A percentile compares a stretch with the other conserved stretches of the same genome.
These are phyloP conservation scores for Tringa solitaria DNA, from an alignment of 2,113 vertebrate genomes.

Conservation along the genomic window DNA sequence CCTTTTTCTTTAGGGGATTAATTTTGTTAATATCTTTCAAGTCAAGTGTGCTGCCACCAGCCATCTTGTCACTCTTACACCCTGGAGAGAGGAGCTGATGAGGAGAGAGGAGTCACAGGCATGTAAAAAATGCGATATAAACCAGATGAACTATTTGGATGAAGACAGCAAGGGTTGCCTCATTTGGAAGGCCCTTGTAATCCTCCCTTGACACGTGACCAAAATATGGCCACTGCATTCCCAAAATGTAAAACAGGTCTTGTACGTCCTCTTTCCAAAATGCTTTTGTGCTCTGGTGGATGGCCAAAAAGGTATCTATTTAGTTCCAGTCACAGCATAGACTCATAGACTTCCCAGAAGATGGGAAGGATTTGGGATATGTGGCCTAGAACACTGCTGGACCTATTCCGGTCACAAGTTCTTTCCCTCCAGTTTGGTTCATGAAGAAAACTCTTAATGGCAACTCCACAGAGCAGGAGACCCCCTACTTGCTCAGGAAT, in stretches of 20 bases:
- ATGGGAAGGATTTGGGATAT: not conserved
- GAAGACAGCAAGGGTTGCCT: not conserved
- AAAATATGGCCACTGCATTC: not conserved
- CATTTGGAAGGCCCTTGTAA: not conserved
- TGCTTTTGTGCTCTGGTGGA: not conserved
- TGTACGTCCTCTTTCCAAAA: not conserved
- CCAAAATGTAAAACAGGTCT: not conserved
- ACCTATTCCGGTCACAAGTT: not conserved
- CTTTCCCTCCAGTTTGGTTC: not conserved
- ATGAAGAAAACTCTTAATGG: not conserved
- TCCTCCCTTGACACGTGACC: not conserved
- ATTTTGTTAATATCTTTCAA: not conserved
- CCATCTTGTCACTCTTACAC: not conserved
- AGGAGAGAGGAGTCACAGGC: not conserved
- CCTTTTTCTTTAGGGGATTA: not conserved
- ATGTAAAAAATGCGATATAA: not conserved
- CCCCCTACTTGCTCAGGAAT: not conserved
- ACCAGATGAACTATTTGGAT: not conserved
- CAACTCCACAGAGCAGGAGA: rapidly evolving
- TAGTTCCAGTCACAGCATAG: rapidly evolving
- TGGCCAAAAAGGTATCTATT: not conserved
- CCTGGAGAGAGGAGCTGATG: not conserved
- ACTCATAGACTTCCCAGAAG: not conserved
- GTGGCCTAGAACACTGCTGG: not conserved
- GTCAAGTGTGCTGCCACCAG: not conserved